These are phyloP conservation scores for Nycticebus coucang DNA, from an alignment of 2,113 vertebrate species.

Conservation along the genomic window DNA sequence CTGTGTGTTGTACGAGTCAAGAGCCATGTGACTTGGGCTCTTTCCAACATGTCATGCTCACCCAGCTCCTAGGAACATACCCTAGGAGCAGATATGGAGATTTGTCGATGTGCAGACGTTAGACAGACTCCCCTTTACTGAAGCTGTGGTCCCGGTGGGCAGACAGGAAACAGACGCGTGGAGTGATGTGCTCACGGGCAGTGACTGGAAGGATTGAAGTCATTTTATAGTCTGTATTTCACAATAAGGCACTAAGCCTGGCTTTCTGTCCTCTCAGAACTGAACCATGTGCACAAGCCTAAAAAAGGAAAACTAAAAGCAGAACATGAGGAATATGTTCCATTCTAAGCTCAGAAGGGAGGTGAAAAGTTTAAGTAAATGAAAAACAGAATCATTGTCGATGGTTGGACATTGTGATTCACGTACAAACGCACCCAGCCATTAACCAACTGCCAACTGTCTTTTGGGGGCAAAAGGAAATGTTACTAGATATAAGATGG, in stretches of 20 bases:
- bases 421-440: slow-evolving; percentile 34
- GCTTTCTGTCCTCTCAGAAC: slow-evolving; percentile 42
- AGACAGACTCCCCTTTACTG: not conserved
- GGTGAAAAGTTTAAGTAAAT: slow-evolving; percentile 83
- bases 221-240: slow-evolving; percentile 77
- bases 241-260: slow-evolving; percentile 61
- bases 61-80: not conserved
- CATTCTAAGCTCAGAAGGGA: slow-evolving; percentile 78
- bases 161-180: slow-evolving; percentile 23
- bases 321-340: slow-evolving; percentile 76
- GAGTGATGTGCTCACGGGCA: slow-evolving; percentile 2
- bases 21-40: slow-evolving; percentile 57
- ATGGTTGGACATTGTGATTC: slow-evolving; percentile 42
- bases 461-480: slow-evolving; percentile 56
- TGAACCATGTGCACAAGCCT: slow-evolving; percentile 47
- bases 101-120: not conserved
- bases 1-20: not conserved
- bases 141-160: not conserved
- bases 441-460: slow-evolving; percentile 34
- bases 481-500: not conserved
- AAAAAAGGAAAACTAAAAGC: slow-evolving; percentile 63
- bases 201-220: slow-evolving; percentile 70
- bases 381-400: slow-evolving; percentile 76
- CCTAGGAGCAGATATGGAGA: slow-evolving; percentile 19
- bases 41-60: slow-evolving; percentile 28